phyloP scores from a whole-genome alignment of 2,113 vertebrate genomes.

The Haplochromis vanheusdeni region DNA sequence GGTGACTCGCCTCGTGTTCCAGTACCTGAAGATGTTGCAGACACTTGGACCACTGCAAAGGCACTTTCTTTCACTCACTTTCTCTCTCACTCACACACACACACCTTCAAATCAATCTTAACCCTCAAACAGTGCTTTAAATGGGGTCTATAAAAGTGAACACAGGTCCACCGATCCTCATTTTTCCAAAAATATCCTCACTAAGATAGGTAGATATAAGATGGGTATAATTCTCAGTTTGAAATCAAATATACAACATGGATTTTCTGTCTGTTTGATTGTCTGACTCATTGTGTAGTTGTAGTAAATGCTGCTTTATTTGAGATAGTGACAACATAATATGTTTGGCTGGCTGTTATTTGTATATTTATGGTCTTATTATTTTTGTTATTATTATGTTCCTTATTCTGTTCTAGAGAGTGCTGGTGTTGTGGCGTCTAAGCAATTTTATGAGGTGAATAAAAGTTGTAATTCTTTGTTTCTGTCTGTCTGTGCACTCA shows the following conservation, averaged over 20 bases:
- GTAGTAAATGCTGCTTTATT: background rate
- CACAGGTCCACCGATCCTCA: background rate
- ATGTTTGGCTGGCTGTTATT: background rate
- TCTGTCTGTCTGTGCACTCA: constrained; percentile 38
- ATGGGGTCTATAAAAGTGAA: background rate
- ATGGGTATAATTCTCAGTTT: background rate
- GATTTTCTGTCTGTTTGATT: background rate
- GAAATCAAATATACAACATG: background rate
- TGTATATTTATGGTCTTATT: background rate
- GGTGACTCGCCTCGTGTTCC: constrained; percentile 90
- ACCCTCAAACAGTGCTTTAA: background rate
- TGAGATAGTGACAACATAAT: background rate
- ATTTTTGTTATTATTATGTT: background rate
- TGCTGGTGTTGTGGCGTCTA: background rate
- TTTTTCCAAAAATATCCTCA: background rate
- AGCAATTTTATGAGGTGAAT: background rate
- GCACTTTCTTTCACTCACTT: constrained; percentile 25
- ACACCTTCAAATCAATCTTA: background rate
- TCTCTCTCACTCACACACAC: background rate
- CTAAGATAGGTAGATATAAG: background rate
- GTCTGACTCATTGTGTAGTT: background rate
- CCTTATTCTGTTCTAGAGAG: background rate
- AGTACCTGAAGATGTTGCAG: constrained; percentile 96
- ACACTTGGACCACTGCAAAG: constrained; percentile 86
- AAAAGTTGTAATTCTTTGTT: background rate